phyloP scores from a whole-genome alignment of 2,888 invertebrate species.

The Scaptodrosophila latifasciaeformis region DNA sequence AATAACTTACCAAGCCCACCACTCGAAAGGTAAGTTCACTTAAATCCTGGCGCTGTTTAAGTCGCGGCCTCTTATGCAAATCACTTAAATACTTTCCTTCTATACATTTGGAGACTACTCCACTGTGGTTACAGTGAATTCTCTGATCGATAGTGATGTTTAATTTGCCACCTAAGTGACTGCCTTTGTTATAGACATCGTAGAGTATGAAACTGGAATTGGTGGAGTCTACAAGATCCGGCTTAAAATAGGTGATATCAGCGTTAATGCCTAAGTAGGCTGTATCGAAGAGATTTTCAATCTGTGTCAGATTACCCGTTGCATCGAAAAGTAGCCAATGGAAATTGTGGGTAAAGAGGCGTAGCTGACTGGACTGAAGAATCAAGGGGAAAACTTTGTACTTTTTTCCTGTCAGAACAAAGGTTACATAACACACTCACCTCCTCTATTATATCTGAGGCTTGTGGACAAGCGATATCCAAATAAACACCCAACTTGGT shows the following conservation, averaged over 20 bases:
- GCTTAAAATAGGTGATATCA: slow-evolving; percentile 56
- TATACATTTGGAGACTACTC: slow-evolving; percentile 43
- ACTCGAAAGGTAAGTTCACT: slow-evolving; percentile 63
- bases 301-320: slow-evolving; percentile 27
- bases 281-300: slow-evolving; percentile 42
- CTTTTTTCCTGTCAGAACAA: too few species aligned
- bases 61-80: slow-evolving; percentile 44
- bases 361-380: slow-evolving; percentile 54
- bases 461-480: slow-evolving; percentile 58
- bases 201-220: slow-evolving; percentile 35
- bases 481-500: slow-evolving; percentile 58
- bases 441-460: slow-evolving; percentile 46
- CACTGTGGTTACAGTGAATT: slow-evolving; percentile 45
- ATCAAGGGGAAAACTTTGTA: background rate
- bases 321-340: slow-evolving; percentile 68
- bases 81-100: slow-evolving; percentile 48
- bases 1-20: slow-evolving; percentile 56
- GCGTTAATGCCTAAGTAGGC: slow-evolving; percentile 67
- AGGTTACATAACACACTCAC: slow-evolving; percentile 36
- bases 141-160: slow-evolving; percentile 68
- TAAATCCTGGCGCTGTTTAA: slow-evolving; percentile 62
- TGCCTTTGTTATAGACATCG: slow-evolving; percentile 73
- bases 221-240: background rate
- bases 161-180: slow-evolving; percentile 65
- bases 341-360: slow-evolving; percentile 49